phyloP scores from a whole-genome alignment of 2,113 vertebrate genomes.

The Leiothrix lutea region DNA sequence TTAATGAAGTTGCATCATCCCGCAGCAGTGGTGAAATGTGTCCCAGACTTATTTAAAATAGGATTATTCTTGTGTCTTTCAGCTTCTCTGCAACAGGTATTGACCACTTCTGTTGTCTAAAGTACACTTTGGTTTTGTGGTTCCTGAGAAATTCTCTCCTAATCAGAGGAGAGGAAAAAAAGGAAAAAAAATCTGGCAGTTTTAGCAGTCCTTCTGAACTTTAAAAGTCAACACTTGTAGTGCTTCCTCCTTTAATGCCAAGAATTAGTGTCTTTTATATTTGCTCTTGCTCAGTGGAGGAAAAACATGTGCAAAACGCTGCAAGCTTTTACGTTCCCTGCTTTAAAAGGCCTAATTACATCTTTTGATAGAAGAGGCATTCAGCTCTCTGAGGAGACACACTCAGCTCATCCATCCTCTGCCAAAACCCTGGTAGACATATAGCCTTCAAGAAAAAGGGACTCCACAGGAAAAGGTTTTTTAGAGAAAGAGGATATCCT shows the following conservation, averaged over 20 bases:
- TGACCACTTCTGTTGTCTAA: background rate
- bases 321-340: slow-evolving; percentile 19
- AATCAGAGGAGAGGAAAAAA: background rate
- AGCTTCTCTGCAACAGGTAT: background rate
- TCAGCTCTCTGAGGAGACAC: slow-evolving; percentile 39
- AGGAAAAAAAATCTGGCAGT: background rate
- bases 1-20: slow-evolving; percentile 65
- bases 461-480: slow-evolving; percentile 49
- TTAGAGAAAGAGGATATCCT: slow-evolving; percentile 57
- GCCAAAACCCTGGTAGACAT: slow-evolving; percentile 47
- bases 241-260: slow-evolving; percentile 52
- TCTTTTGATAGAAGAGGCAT: slow-evolving; percentile 51
- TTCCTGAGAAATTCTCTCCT: background rate
- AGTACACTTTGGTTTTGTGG: background rate
- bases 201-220: slow-evolving; percentile 21
- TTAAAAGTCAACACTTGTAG: slow-evolving; percentile 50
- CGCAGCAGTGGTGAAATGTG: slow-evolving; percentile 13
- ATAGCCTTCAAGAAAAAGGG: slow-evolving; percentile 56
- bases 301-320: slow-evolving; percentile 57
- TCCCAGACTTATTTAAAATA: slow-evolving; percentile 4
- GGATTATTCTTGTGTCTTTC: background rate
- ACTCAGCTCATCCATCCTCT: slow-evolving; percentile 51
- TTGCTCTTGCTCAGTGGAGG: slow-evolving; percentile 50
- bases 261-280: slow-evolving; percentile 57
- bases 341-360: slow-evolving; percentile 42